A percentile compares a stretch with the other conserved stretches of the same genome.
phyloP scores from a whole-genome alignment of 2,888 invertebrate genomes.

The Coelopa pilipes region DNA sequence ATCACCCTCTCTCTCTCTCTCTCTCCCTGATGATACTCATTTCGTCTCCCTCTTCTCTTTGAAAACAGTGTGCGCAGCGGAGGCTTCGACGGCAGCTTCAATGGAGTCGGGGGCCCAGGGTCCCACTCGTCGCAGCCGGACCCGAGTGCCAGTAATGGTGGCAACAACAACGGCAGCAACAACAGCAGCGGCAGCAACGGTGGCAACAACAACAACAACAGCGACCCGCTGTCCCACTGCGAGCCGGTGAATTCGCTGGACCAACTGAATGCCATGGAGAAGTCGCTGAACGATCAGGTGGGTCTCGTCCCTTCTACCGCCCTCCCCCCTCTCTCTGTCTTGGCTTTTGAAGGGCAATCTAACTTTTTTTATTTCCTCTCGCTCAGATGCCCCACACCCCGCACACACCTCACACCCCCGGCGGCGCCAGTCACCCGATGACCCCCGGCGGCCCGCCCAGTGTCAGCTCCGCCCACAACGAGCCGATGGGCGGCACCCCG shows the following conservation, averaged over 20 bases:
- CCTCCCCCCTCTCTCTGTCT: background rate
- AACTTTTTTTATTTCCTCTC: background rate
- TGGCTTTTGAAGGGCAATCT: background rate
- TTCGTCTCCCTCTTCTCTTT: background rate
- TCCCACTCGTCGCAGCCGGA: slow-evolving; percentile 26
- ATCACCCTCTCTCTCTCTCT: background rate
- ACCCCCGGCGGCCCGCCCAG: slow-evolving; percentile 84
- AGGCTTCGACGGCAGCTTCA: slow-evolving; percentile 51
- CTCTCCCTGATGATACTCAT: slow-evolving; percentile 24
- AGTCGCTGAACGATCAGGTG: slow-evolving; percentile 90
- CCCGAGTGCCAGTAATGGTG: slow-evolving; percentile 50
- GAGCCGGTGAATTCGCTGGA: slow-evolving; percentile 91
- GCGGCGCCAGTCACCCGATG: slow-evolving; percentile 78
- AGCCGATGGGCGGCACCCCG: slow-evolving; percentile 60
- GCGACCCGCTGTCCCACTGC: slow-evolving; percentile 81
- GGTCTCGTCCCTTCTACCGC: slow-evolving; percentile 24
- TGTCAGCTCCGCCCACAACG: slow-evolving; percentile 74
- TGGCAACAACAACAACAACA: slow-evolving; percentile 69
- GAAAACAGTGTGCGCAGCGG: slow-evolving; percentile 49
- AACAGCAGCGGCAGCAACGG: slow-evolving; percentile 62
- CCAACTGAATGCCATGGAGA: slow-evolving; percentile 93
- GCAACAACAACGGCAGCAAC: slow-evolving; percentile 61
- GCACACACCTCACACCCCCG: slow-evolving; percentile 81
- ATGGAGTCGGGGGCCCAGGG: slow-evolving; percentile 28
- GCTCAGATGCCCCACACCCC: slow-evolving; percentile 83